A percentile compares a stretch with the other conserved stretches of the same genome.
Conservation (phyloP, 2,888 invertebrate genomes). For the Heliconius sara region DNA sequence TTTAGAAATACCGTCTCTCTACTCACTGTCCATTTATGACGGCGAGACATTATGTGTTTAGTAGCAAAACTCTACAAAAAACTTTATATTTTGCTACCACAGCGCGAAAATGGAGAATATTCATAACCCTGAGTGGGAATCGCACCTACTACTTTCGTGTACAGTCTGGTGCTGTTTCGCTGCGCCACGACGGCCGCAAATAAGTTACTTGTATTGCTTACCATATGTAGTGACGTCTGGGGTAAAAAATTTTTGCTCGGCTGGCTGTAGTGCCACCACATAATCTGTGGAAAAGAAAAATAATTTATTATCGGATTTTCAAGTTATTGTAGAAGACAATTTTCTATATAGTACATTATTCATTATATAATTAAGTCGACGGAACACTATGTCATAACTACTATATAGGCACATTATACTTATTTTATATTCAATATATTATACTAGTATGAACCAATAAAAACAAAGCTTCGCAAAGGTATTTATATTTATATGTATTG, state of each 20-base stretch:
- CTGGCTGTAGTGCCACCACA: conserved; percentile 77
- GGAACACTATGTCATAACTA: too few relatives aligned
- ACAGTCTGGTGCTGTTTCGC: neutral
- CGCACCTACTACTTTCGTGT: neutral
- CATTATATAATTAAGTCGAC: too few relatives aligned
- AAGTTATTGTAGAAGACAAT: neutral
- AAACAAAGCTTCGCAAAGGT: conserved; percentile 5
- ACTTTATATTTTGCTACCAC: too few relatives aligned
- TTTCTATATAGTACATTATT: neutral
- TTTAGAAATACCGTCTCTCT: too few relatives aligned
- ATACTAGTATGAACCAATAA: conserved; percentile 2
- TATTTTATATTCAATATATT: neutral
- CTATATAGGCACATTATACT: too few relatives aligned
- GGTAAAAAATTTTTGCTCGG: conserved; percentile 78
- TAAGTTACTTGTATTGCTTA: conserved; percentile 51
- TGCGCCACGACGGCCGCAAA: neutral
- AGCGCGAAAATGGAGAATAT: too few relatives aligned
- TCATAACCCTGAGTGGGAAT: neutral
- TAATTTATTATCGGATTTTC: neutral
- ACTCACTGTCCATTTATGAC: too few relatives aligned
- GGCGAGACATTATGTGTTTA: too few relatives aligned
- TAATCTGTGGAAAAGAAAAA: conserved; percentile 59
- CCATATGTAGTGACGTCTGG: conserved; percentile 80
- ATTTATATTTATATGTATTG: too few relatives aligned
- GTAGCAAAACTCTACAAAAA: too few relatives aligned